Conservation (phyloP, 2,113 vertebrate species). For the Cyprinus carpio region DNA sequence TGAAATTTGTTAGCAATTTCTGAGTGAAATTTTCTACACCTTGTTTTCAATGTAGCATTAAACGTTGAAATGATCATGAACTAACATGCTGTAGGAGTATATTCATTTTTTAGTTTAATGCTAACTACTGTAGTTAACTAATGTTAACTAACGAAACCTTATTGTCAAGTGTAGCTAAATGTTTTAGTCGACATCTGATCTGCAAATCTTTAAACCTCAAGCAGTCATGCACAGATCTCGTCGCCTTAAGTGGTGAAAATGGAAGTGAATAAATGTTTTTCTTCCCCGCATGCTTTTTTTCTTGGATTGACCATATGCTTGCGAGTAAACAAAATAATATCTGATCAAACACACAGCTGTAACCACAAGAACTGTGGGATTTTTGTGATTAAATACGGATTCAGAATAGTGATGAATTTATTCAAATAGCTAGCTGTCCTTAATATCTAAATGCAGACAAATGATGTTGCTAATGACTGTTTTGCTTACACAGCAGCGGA, state of each 20-base stretch:
- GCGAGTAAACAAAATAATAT: slow-evolving; percentile 62
- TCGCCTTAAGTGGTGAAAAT: slow-evolving; percentile 33
- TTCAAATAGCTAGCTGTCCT: slow-evolving; percentile 37
- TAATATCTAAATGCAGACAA: slow-evolving; percentile 35
- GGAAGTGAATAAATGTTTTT: slow-evolving; percentile 55
- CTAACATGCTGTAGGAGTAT: too few relatives aligned
- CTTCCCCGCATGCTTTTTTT: slow-evolving; percentile 52
- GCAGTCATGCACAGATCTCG: not conserved
- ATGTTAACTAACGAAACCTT: not conserved
- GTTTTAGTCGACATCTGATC: slow-evolving; percentile 22
- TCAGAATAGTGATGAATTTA: slow-evolving; percentile 29
- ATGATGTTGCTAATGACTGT: slow-evolving; percentile 31
- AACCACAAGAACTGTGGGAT: slow-evolving; percentile 36
- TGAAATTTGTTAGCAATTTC: too few relatives aligned
- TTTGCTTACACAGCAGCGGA: not conserved
- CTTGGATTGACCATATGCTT: slow-evolving; percentile 60
- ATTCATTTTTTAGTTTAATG: too few relatives aligned
- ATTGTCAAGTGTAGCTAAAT: slow-evolving; percentile 52
- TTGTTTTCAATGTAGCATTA: too few relatives aligned
- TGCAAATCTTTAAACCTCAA: not conserved
- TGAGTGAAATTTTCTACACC: too few relatives aligned
- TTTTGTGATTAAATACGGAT: slow-evolving; percentile 36
- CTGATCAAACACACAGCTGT: slow-evolving; percentile 65
- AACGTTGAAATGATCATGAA: too few relatives aligned
- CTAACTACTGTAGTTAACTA: not conserved